Evolutionary conservation across 2,113 vertebrate species (phyloP), one percentile per base, ranked within the genome.

Genomic region (Hippocampus guttulatus): DNA sequence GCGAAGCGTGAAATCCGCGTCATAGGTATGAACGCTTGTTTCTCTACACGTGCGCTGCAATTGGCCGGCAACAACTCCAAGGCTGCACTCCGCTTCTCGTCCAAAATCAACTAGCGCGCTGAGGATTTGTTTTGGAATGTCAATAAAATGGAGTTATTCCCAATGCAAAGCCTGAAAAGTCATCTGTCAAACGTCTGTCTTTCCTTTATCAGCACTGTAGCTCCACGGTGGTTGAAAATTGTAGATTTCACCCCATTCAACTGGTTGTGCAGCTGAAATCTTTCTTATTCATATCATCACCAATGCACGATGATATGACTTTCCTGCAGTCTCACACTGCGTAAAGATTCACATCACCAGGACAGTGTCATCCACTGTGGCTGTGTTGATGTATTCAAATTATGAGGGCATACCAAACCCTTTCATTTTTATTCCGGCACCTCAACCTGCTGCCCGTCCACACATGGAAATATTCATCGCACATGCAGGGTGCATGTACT

Each of bases 401-500:
- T 81, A 72, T 75, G 75, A 80, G 60, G 68, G 72, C 70, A 71
- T 72, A 78, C 83, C 81, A 70, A 68, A 71, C 62, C 62, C 33
- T 58, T 58, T 27, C 9, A 27, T 58, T 38, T 58, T 12, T 58
- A 58, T 58, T 27, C 55, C 23, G 9, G 11, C 61, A 71, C 71
- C 65, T 70, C 69, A 43, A 9, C 64, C 67, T 27, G 38, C 62
- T 71, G 49, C 71, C 51, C 23, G 57, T 7, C 45, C 65, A 43
- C 43, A 68, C 60, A 75, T 52, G 65, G 55, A 55, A 16, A 43
- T n/a, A 61, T 66, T 58, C 72, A 68, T 65, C 54, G 27, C 52
- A 64, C 60, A 77, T 66, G 74, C 66, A 73, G n/a, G 4, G 23
- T 14, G 23, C 69, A 74, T 51, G 67, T 33, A 62, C 21, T 55